Base-by-base conservation (phyloP, 2,888 invertebrate species). In the Dynastes grantii region DNA sequence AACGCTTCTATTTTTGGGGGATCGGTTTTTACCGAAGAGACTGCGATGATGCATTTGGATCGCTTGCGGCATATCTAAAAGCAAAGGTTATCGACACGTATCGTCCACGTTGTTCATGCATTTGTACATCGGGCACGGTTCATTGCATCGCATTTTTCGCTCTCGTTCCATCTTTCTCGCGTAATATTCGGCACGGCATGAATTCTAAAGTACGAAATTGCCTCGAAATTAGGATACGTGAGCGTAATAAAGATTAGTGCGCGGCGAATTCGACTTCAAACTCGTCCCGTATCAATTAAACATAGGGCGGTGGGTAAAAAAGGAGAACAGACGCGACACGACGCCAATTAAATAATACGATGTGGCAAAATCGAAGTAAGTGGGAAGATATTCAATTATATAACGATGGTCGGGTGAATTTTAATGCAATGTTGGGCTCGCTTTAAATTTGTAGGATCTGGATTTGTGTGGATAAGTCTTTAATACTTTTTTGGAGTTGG, bases 181-280 rank as follows among this genome's bases (percentile, higher is more conserved):
- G 40, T 61, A 73, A 73, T 40, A 61, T 73, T 71, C 58, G 16
- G 40, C 55, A 27, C n/a, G 61, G 3, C 9, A 22, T 58, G 73
- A 73, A 73, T 73, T 73, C 32, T 73, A 58, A 73, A 61, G 37
- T 58, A 61, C 22, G 45, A 40, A 61, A 61, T 73, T 40, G 73
- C 40, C 45, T 58, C 61, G 73, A 73, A 73, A 73, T 58, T 45
- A 22, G 40, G n/a, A 73, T 73, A 73, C 73, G 73, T 61, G 73
- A 73, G 29, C 61, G 61, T 13, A 55, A 58, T 73, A 73, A 58
- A 58, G 61, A 58, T 40, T 22, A 9, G n/a, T 1, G 2, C 16
- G 67, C 16, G 49, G 16, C 11, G 51, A 49, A 9, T 9, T n/a
- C 9, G 40, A 40, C 16, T 13, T 37, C 32, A 37, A 37, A 5